phyloP scores from a whole-genome alignment of 2,888 invertebrate species.

The Craniophora ligustri region DNA sequence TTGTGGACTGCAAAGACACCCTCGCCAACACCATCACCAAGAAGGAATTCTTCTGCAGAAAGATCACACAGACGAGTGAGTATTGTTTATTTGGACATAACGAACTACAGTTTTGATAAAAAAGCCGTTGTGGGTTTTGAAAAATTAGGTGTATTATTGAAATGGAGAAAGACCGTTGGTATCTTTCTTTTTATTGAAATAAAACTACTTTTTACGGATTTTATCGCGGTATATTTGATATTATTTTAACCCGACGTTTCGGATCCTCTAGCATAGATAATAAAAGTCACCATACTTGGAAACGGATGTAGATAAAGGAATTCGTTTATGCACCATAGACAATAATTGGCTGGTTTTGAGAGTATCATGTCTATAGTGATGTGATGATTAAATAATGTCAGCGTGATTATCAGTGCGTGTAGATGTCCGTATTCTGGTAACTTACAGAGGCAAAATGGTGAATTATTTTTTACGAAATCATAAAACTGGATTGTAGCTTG shows the following conservation, averaged over 20 bases:
- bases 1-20: conserved; percentile 71
- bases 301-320: conserved; percentile 7
- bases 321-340: conserved; percentile 12
- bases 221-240: too few relatives aligned
- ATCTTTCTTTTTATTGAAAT: too few relatives aligned
- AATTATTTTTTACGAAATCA: background rate
- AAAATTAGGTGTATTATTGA: too few relatives aligned
- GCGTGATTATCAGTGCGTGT: conserved; percentile 63
- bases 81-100: too few relatives aligned
- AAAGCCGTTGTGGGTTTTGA: too few relatives aligned
- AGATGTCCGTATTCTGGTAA: conserved; percentile 56
- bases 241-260: too few relatives aligned
- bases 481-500: too few relatives aligned
- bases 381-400: conserved; percentile 52
- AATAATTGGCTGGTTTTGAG: conserved; percentile 26
- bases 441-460: background rate
- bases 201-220: too few relatives aligned
- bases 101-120: too few relatives aligned
- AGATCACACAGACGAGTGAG: conserved; percentile 90
- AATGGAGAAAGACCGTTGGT: too few relatives aligned
- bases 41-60: conserved; percentile 90
- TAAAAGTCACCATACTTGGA: background rate
- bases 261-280: background rate
- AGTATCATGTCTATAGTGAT: conserved; percentile 31
- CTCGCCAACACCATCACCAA: conserved; percentile 61